Base-by-base conservation (phyloP, 2,113 vertebrate genomes). In the Mastomys natalensis region DNA sequence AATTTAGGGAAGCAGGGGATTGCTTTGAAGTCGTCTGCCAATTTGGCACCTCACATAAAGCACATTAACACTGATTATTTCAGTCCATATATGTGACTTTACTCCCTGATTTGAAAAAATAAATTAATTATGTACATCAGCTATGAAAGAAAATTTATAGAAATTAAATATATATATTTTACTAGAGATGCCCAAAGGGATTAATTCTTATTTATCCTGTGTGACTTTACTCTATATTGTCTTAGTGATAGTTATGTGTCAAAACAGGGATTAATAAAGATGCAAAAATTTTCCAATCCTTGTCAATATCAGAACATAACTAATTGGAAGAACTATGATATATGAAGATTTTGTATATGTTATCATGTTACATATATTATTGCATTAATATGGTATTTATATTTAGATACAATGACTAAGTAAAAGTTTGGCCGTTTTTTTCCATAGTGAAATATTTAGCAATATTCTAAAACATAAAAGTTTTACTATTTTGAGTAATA, bases 401-500 rank as follows among this genome's bases (percentile, higher is more conserved):
- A 85, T 4, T 88, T 70, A 76, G 60, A 1, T 62, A 73, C 70
- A 87, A 77, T 53, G 4, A 78, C 19, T 84, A 70, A 87, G 15
- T 1, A 91, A 51, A 91, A 64, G 26, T 0, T 55, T 43, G 3
- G 1, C 0, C 29, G 45, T 13, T 70, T 64, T 88, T 90, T 88
- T 66, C 37, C 11, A 3, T 22, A 78, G 4, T 22, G 53, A 60
- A 72, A 78, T n/a, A n/a, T 64, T 77, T 95, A 90, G 11, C 70
- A 40, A 0, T 11, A 78, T 82, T 16, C 6, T 10, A 88, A 21
- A 68, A 91, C 16, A 60, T 45, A n/a, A 17, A 45, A 62, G 22
- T 90, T 29, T 5, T 84, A 84, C 70, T 93, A 74, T 55, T 85
- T 17, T 91, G 3, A 94, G 37, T 94, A 37, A 90, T 66, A 72